Evolutionary conservation across 1,140 invertebrate species (phyloP), one percentile per base, ranked within the genome.

Genomic region (Rhysida immarginata): DNA sequence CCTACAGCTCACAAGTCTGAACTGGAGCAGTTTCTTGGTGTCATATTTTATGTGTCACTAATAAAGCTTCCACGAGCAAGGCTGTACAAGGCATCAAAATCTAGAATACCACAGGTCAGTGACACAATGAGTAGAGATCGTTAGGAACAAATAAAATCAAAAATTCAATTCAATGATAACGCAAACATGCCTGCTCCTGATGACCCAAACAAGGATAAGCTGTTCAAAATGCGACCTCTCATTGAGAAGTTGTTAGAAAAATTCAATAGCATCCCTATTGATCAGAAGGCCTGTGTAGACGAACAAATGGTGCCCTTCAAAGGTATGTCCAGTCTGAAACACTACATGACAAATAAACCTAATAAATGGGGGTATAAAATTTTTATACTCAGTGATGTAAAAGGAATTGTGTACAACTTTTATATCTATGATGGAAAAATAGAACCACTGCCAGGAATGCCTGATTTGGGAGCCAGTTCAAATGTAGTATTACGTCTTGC

Each of bases 311-410:
- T 60, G 3, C 55, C 58, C 11, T 62, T 63, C 58, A 62, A 62
- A 54, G 60, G 61, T 2, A 44, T 20, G 18, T 59, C 60, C 26
- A 21, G 16, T 16, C 18, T 58, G 16, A 58, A 52, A 20, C 52
- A 59, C 24, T 63, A 64, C 49, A 54, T 63, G 20, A 55, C 51
- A 46, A 57, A 57, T 24, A 64, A 64, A 55, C 61, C 57, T 1
- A 52, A 64, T 5, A 60, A 62, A 56, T 62, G 60, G 61, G 61
- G 63, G 1, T 63, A 58, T 49, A 61, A 64, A 58, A 26, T 63
- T 16, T 59, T 57, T 57, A 49, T 50, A 2, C 35, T 57, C 18
- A 26, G 52, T 41, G 59, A 58, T 54, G 57, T 24, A 2, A 45
- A 20, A n/a, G 62, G 62, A 23, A 41, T 64, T 0, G 46, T 59